phyloP scores from a whole-genome alignment of 2,888 invertebrate species.

The Neelides folsomi region DNA sequence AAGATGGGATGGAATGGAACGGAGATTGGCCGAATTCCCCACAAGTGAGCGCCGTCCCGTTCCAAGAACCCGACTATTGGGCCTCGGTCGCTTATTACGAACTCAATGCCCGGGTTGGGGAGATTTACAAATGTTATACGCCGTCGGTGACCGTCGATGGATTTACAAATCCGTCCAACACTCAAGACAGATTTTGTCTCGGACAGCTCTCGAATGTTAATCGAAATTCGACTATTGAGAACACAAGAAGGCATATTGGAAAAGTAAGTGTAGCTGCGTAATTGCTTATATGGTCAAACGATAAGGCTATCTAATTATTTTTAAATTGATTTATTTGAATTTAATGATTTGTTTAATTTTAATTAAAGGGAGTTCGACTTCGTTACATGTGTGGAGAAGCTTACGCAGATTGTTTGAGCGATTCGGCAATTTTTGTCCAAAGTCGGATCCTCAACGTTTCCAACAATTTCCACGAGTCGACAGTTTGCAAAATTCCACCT shows the following conservation, averaged over 20 bases:
- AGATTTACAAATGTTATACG: constrained; percentile 84
- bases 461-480: constrained; percentile 95
- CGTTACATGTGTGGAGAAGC: constrained; percentile 96
- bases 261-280: too few species aligned
- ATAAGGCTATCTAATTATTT: too few species aligned
- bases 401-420: constrained; percentile 92
- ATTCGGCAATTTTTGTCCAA: constrained; percentile 96
- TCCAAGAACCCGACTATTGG: constrained; percentile 81
- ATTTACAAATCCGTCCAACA: constrained; percentile 95
- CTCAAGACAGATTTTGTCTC: constrained; percentile 90
- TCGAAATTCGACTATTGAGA: constrained; percentile 95
- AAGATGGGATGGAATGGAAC: constrained; percentile 32
- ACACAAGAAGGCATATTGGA: constrained; percentile 94
- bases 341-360: background rate
- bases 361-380: constrained; percentile 58
- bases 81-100: constrained; percentile 98
- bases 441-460: constrained; percentile 97
- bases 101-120: constrained; percentile 92
- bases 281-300: too few species aligned
- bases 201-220: constrained; percentile 97
- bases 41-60: constrained; percentile 73
- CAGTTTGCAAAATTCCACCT: constrained; percentile 96
- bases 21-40: constrained; percentile 44
- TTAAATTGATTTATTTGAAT: too few species aligned
- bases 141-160: constrained; percentile 93